Percentiles rank a stretch among this genome's conserved stretches.
These are phyloP conservation scores for Laodelphax striatellus DNA, from an alignment of 1,140 invertebrate species.

Conservation along the genomic window DNA sequence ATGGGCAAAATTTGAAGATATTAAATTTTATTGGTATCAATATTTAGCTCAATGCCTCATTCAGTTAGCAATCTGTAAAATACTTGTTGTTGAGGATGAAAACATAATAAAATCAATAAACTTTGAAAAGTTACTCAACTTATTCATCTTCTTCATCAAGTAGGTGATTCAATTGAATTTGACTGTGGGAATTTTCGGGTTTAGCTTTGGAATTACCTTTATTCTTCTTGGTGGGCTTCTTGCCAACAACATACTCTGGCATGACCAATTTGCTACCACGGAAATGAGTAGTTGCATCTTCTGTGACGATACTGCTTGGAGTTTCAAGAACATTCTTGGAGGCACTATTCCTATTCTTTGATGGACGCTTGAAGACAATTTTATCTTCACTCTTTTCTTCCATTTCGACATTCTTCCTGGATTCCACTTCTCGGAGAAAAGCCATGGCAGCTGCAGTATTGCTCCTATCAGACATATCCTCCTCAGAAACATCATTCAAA, in stretches of 20 bases:
- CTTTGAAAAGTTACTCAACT: neutral
- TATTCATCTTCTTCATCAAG: slow-evolving; percentile 16
- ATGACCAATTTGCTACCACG: slow-evolving; percentile 56
- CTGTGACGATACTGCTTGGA: slow-evolving; percentile 24
- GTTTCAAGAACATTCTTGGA: neutral
- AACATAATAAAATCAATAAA: no score
- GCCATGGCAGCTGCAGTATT: slow-evolving; percentile 59
- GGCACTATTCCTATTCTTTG: neutral
- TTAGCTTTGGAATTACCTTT: neutral
- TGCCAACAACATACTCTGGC: slow-evolving; percentile 71
- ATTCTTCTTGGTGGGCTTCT: slow-evolving; percentile 35
- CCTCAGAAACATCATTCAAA: slow-evolving; percentile 51
- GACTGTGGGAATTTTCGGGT: slow-evolving; percentile 5
- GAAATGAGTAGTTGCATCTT: slow-evolving; percentile 39
- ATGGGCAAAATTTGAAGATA: no score
- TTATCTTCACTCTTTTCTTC: slow-evolving; percentile 16
- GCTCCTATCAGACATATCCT: slow-evolving; percentile 58
- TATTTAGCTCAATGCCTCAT: no score
- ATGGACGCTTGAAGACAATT: slow-evolving; percentile 22
- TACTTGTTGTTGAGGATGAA: no score
- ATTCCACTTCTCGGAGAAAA: slow-evolving; percentile 51
- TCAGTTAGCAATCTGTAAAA: no score
- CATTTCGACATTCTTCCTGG: slow-evolving; percentile 32
- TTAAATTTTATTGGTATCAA: no score
- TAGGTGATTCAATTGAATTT: slow-evolving; percentile 17